A percentile compares a stretch with the other conserved stretches of the same genome.
phyloP scores from a whole-genome alignment of 2,113 vertebrate genomes.

The Leucopsar rothschildi region DNA sequence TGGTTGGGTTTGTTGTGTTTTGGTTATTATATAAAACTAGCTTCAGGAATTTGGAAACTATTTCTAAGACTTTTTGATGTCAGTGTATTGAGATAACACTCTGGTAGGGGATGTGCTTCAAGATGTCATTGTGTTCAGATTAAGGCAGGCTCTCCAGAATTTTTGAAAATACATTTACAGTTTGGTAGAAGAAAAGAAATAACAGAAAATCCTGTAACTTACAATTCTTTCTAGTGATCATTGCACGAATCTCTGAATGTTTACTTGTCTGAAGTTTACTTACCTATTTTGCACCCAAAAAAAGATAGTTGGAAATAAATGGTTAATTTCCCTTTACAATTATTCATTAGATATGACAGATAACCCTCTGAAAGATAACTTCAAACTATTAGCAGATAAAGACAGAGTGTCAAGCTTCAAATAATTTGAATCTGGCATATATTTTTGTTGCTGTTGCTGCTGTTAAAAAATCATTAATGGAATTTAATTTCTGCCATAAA shows the following conservation, averaged over 20 bases:
- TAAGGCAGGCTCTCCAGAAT: background rate
- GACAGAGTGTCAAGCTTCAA: background rate
- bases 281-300: background rate
- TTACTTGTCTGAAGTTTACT: background rate
- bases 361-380: background rate
- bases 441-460: background rate
- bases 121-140: background rate
- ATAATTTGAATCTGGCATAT: background rate
- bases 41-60: background rate
- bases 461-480: background rate
- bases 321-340: background rate
- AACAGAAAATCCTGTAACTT: background rate
- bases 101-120: background rate
- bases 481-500: background rate
- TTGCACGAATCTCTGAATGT: background rate
- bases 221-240: background rate
- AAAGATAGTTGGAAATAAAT: background rate
- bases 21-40: background rate
- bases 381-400: background rate
- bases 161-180: background rate
- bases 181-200: background rate
- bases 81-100: background rate
- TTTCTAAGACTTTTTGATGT: background rate
- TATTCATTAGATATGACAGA: background rate
- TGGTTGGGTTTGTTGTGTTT: accelerated